A percentile compares a stretch with the other conserved stretches of the same genome.
phyloP scores from a whole-genome alignment of 2,113 vertebrate species.

The Melanostigma gelatinosum region DNA sequence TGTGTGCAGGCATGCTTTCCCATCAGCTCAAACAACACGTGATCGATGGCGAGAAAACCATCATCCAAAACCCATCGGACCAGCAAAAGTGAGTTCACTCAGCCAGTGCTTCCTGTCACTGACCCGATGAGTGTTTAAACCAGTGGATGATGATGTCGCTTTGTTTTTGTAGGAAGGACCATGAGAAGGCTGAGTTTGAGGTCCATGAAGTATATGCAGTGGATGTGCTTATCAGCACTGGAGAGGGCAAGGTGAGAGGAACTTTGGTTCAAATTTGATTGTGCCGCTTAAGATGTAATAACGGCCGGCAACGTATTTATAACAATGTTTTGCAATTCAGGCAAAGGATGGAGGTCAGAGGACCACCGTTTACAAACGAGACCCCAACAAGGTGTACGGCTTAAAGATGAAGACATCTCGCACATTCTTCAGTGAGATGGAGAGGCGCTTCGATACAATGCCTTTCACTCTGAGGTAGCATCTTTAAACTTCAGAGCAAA shows the following conservation, averaged over 20 bases:
- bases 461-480: slow-evolving; percentile 94
- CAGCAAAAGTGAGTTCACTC: slow-evolving; percentile 90
- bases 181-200: slow-evolving; percentile 98
- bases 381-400: slow-evolving; percentile 96
- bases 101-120: background rate
- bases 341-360: slow-evolving; percentile 95
- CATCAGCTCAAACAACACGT: slow-evolving; percentile 97
- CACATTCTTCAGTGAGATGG: slow-evolving; percentile 97
- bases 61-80: slow-evolving; percentile 97
- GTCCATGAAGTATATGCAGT: slow-evolving; percentile 98
- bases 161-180: slow-evolving; percentile 90
- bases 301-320: background rate
- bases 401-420: slow-evolving; percentile 99
- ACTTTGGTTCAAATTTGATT: background rate
- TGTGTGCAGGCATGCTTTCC: slow-evolving; percentile 91
- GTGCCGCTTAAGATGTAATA: background rate
- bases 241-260: slow-evolving; percentile 93
- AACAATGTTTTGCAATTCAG: slow-evolving; percentile 68
- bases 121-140: background rate
- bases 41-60: slow-evolving; percentile 97
- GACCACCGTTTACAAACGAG: slow-evolving; percentile 97
- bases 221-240: slow-evolving; percentile 95
- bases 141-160: background rate
- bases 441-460: slow-evolving; percentile 96
- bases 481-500: background rate